A percentile compares a stretch with the other conserved stretches of the same genome.
Conservation (phyloP, 2,888 invertebrate genomes). For the Drosophila emarginata region DNA sequence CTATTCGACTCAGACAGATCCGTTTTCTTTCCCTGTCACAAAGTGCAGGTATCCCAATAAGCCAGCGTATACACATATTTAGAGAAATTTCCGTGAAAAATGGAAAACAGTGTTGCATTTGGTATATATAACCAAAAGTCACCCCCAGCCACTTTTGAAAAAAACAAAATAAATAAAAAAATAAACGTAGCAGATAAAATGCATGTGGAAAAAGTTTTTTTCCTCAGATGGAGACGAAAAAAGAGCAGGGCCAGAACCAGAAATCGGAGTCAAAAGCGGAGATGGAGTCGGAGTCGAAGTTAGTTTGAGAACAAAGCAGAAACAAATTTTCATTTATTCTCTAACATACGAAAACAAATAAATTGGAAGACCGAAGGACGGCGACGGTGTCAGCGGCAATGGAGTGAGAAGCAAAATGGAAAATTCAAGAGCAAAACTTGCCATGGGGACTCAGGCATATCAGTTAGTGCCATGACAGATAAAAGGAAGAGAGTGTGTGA, state of each 20-base stretch:
- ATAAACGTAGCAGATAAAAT: constrained; percentile 64
- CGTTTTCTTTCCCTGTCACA: no score
- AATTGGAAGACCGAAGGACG: constrained; percentile 29
- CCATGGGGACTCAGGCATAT: constrained; percentile 72
- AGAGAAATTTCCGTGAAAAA: constrained; percentile 64
- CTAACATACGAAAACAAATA: constrained; percentile 55
- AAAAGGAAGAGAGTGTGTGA: constrained; percentile 34
- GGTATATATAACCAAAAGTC: constrained; percentile 7
- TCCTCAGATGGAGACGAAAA: constrained; percentile 19
- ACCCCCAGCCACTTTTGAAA: not conserved
- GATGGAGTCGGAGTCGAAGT: constrained; percentile 20
- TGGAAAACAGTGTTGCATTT: constrained; percentile 59
- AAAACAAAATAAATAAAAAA: not conserved
- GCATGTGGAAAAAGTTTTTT: constrained; percentile 65
- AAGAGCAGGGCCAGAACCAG: constrained; percentile 47
- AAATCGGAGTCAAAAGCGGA: constrained; percentile 46
- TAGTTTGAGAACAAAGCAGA: constrained; percentile 61
- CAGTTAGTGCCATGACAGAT: constrained; percentile 45
- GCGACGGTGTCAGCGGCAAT: not conserved
- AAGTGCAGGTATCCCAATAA: not conserved
- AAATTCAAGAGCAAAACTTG: constrained; percentile 72
- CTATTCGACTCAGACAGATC: no score
- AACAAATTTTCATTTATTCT: constrained; percentile 76
- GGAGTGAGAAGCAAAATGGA: not conserved
- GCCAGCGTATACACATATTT: constrained; percentile 58